A percentile compares a stretch with the other conserved stretches of the same genome.
phyloP scores from a whole-genome alignment of 1,140 invertebrate species.

The Hypsibius dujardini region DNA sequence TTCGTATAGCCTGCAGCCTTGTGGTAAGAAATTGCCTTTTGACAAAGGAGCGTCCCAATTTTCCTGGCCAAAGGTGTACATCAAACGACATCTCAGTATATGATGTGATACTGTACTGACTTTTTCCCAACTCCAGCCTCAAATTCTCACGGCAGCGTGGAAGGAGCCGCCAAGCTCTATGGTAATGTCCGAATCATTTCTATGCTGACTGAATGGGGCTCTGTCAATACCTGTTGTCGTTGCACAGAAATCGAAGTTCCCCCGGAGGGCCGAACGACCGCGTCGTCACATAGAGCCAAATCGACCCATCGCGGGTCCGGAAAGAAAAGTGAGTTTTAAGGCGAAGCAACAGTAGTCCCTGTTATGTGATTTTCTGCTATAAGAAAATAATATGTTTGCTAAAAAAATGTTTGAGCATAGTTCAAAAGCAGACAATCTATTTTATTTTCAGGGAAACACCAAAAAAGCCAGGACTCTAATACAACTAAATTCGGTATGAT shows the following conservation, averaged over 20 bases:
- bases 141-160: conserved; percentile 1
- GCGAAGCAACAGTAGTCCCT: not conserved
- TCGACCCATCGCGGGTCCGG: not conserved
- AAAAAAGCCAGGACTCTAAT: not conserved
- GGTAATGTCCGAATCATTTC: not conserved
- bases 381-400: not conserved
- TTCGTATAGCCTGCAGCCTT: too few relatives aligned
- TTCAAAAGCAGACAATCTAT: not conserved
- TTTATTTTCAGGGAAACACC: not conserved
- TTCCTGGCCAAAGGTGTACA: too few relatives aligned
- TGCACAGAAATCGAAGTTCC: conserved; percentile 3
- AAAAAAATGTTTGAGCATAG: not conserved
- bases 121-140: conserved; percentile 9
- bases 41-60: too few relatives aligned
- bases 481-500: not conserved
- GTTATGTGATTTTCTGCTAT: not conserved
- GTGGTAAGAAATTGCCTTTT: too few relatives aligned
- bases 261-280: not conserved
- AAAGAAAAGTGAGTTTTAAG: conserved; percentile 2
- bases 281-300: not conserved
- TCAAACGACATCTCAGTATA: not conserved
- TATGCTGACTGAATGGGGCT: not conserved
- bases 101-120: too few relatives aligned
- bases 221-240: not conserved
- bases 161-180: conserved; percentile 7